phyloP scores from a whole-genome alignment of 2,888 invertebrate species.

The Andrena fulva region DNA sequence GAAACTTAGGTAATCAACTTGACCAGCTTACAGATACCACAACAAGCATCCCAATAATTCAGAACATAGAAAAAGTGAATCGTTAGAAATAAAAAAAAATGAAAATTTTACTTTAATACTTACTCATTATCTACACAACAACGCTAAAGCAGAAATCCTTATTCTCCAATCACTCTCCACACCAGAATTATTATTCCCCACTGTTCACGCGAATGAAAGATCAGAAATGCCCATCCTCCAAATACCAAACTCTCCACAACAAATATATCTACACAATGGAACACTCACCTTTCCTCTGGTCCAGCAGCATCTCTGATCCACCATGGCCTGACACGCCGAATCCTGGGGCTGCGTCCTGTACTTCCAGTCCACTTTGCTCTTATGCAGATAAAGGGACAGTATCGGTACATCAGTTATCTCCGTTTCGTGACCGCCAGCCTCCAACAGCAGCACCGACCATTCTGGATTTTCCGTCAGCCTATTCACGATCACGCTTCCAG shows the following conservation, averaged over 20 bases:
- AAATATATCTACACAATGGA: neutral
- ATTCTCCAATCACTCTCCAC: too few relatives aligned
- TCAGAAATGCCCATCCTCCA: neutral
- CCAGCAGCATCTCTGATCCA: slow-evolving; percentile 94
- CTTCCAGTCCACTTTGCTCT: slow-evolving; percentile 96
- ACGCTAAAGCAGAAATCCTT: too few relatives aligned
- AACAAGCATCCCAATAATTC: too few relatives aligned
- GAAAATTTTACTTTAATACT: too few relatives aligned
- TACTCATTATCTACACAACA: too few relatives aligned
- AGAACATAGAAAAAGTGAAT: too few relatives aligned
- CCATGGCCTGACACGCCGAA: slow-evolving; percentile 94
- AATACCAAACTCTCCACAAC: neutral
- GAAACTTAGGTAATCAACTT: too few relatives aligned
- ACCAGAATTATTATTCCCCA: too few relatives aligned
- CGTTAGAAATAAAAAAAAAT: too few relatives aligned
- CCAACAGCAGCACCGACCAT: slow-evolving; percentile 92
- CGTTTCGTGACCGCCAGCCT: slow-evolving; percentile 95
- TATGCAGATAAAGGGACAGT: slow-evolving; percentile 94
- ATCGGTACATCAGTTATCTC: slow-evolving; percentile 95
- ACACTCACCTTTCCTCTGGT: slow-evolving; percentile 91
- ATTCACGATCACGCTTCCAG: slow-evolving; percentile 93
- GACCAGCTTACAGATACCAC: too few relatives aligned
- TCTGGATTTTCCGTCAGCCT: slow-evolving; percentile 91
- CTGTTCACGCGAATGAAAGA: too few relatives aligned
- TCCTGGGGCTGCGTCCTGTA: slow-evolving; percentile 94